Evolutionary conservation across 2,113 vertebrate genomes (phyloP).

Genomic region (Periophthalmus modestus): DNA sequence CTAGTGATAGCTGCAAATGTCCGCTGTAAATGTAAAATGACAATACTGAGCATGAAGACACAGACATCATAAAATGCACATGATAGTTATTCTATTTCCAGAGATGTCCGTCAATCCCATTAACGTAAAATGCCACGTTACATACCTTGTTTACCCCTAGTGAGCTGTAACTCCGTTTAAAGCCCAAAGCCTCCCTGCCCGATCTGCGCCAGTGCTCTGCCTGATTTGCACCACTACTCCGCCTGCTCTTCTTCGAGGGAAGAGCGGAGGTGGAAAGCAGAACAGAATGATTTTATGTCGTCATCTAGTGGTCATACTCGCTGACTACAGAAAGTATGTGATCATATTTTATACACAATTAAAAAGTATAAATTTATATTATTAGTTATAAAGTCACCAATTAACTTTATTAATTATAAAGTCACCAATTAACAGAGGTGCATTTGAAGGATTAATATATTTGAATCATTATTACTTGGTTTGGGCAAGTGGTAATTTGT

Average conservation of each 20-base stretch:
- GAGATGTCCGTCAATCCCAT: neutral
- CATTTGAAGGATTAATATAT: no score
- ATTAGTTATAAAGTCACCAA: no score
- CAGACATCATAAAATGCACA: neutral
- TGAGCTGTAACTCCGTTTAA: neutral
- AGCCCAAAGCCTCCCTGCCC: slow-evolving; percentile 11
- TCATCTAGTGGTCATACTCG: slow-evolving; percentile 12
- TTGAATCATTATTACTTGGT: no score
- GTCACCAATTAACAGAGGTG: no score
- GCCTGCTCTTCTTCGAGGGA: slow-evolving; percentile 39
- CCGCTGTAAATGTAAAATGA: neutral
- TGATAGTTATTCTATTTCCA: no score
- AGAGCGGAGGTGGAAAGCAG: neutral
- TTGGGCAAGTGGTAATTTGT: no score
- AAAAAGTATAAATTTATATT: no score
- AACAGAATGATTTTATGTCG: neutral
- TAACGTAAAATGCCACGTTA: neutral
- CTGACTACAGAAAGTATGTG: neutral
- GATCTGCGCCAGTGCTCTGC: slow-evolving; percentile 1
- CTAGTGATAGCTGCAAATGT: slow-evolving; percentile 53
- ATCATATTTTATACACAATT: no score
- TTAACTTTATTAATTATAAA: no score
- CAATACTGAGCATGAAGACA: neutral
- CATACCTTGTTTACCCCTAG: slow-evolving; percentile 32
- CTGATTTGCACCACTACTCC: neutral